Evolutionary conservation across 2,113 vertebrate species (phyloP).

Genomic region (Tyto alba): DNA sequence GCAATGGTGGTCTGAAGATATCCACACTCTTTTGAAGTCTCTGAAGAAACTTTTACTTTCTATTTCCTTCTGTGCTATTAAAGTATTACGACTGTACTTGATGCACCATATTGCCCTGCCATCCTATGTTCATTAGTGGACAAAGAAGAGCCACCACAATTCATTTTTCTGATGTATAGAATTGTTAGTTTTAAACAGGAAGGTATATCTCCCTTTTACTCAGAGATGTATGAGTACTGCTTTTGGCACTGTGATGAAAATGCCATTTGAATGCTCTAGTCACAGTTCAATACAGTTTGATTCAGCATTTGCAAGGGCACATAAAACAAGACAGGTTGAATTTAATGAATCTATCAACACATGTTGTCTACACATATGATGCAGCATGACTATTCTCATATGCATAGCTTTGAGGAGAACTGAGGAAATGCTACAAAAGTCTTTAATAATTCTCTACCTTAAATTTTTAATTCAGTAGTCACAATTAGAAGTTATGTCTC

Average conservation of each 20-base stretch:
- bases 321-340: neutral
- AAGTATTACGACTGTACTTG: neutral
- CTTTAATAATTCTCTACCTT: neutral
- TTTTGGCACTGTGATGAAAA: neutral
- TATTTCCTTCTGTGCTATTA: neutral
- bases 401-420: neutral
- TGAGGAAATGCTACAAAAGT: neutral
- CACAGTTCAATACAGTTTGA: neutral
- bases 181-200: neutral
- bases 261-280: neutral
- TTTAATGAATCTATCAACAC: neutral
- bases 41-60: neutral
- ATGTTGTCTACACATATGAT: neutral
- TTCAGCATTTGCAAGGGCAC: neutral
- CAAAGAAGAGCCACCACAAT: neutral
- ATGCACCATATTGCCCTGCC: neutral
- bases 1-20: neutral
- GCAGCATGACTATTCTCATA: neutral
- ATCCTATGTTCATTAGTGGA: neutral
- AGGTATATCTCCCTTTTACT: neutral
- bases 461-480: neutral
- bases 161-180: neutral
- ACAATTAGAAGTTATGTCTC: neutral
- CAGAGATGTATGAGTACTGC: neutral
- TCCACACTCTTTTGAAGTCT: neutral